These are phyloP conservation scores for Bergia puertoricense DNA, from an alignment of 92 coral and sea anemone genomes.

Conservation along the genomic window DNA sequence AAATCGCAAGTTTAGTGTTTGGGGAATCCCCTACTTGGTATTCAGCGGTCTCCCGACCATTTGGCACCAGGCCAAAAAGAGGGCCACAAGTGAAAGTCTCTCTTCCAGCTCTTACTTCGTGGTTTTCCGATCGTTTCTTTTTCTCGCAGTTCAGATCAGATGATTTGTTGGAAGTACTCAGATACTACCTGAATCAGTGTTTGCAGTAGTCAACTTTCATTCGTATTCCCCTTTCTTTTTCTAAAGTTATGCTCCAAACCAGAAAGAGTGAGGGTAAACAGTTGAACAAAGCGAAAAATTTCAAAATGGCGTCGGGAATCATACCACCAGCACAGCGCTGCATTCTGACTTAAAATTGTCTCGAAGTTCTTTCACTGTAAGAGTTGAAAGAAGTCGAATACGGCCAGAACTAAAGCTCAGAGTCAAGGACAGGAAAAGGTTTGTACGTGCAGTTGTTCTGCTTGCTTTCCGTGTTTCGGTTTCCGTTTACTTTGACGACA, in stretches of 20 bases:
- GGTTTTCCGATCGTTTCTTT: neutral
- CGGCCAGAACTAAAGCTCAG: neutral
- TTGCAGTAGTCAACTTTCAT: neutral
- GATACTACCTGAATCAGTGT: neutral
- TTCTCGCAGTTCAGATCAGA: neutral
- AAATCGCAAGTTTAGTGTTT: neutral
- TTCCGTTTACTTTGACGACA: neutral
- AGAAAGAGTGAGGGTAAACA: neutral
- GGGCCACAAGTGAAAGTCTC: neutral
- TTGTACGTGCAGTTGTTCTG: constrained; percentile 24
- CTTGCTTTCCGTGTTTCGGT: neutral
- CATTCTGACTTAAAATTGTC: neutral
- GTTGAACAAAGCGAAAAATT: neutral
- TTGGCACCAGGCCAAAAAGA: neutral
- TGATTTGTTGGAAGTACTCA: neutral
- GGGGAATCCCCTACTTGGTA: neutral
- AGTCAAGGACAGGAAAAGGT: neutral
- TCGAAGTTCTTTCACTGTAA: constrained; percentile 33
- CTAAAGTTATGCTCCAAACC: neutral
- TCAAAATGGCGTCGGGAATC: constrained; percentile 32
- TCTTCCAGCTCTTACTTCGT: neutral
- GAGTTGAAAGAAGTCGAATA: constrained; percentile 36
- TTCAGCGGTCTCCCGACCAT: neutral
- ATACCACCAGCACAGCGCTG: neutral
- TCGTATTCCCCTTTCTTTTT: neutral